These are phyloP conservation scores for Catharus bicknelli DNA, from an alignment of 2,113 vertebrate species.

Conservation along the genomic window DNA sequence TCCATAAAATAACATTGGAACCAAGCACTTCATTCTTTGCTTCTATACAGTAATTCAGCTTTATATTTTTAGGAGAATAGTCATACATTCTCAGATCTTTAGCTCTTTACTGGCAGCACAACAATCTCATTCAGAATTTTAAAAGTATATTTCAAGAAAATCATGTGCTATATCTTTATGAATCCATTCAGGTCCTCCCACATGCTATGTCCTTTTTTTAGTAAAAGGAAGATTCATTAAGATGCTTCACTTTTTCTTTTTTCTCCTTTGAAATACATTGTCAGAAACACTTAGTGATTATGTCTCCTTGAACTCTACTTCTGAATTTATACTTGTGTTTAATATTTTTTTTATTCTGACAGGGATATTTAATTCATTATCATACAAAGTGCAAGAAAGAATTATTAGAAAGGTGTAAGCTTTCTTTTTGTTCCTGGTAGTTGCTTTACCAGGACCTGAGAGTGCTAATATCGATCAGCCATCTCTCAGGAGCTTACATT, in stretches of 20 bases:
- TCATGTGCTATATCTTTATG: background rate
- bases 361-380: background rate
- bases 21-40: background rate
- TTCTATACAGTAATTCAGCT: background rate
- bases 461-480: no score
- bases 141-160: background rate
- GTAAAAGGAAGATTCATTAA: background rate
- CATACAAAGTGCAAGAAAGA: background rate
- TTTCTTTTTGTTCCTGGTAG: no score
- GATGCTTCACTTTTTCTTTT: background rate
- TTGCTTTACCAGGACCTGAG: no score
- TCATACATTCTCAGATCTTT: background rate
- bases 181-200: background rate
- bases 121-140: background rate
- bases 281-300: background rate
- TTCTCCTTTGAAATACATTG: background rate
- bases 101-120: background rate
- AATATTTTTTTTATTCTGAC: background rate
- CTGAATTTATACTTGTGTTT: background rate
- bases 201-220: background rate
- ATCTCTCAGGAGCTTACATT: no score
- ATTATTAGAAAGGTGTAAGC: background rate
- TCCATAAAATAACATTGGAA: background rate
- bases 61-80: background rate
- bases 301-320: background rate